Conservation (phyloP, 2,113 vertebrate species). For the Haemorhous mexicanus region DNA sequence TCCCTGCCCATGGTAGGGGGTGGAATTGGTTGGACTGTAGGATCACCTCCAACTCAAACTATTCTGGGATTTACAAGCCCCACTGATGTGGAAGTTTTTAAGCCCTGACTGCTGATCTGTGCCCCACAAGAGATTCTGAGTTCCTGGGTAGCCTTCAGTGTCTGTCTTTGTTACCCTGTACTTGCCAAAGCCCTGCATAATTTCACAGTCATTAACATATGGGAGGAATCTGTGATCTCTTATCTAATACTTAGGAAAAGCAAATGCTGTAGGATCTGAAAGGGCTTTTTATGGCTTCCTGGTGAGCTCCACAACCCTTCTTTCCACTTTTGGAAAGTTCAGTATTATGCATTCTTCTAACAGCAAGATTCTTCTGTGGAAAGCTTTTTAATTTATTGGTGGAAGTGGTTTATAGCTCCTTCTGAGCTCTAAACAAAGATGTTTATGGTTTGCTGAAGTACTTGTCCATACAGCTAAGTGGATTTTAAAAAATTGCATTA, state of each 20-base stretch:
- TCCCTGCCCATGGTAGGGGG: background rate
- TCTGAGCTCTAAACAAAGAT: background rate
- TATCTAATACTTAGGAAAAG: background rate
- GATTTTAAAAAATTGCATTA: constrained; percentile 18
- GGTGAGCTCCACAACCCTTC: background rate
- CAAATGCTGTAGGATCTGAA: background rate
- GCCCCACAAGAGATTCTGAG: background rate
- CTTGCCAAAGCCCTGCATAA: background rate
- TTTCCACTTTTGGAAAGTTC: background rate
- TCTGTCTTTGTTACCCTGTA: background rate
- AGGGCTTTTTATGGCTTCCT: background rate
- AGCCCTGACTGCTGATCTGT: background rate
- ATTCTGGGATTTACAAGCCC: background rate
- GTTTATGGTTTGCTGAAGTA: constrained; percentile 12
- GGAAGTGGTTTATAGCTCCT: constrained; percentile 26
- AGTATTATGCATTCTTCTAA: background rate
- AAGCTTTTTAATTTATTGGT: background rate
- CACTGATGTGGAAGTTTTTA: too few relatives aligned
- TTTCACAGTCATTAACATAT: background rate
- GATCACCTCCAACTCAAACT: background rate
- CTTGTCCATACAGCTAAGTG: constrained; percentile 26
- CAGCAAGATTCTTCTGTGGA: background rate
- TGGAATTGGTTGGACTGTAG: background rate
- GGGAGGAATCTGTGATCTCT: background rate
- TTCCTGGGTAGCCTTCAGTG: background rate